A percentile compares a stretch with the other conserved stretches of the same genome.
These are phyloP conservation scores for Pseudachorutes palmiensis DNA, from an alignment of 1,140 invertebrate species.

Conservation along the genomic window DNA sequence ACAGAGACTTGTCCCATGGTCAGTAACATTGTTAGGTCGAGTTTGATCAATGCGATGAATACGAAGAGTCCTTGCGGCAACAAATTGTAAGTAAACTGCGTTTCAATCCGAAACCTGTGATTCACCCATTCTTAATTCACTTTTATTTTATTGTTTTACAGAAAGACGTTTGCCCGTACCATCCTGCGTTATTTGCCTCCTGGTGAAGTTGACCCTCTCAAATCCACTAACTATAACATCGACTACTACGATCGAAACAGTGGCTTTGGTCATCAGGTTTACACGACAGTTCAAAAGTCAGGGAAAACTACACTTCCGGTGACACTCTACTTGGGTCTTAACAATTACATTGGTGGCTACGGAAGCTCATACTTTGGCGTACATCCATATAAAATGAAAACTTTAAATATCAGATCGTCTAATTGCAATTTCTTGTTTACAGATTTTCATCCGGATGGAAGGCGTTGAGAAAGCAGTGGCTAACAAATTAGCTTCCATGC, in stretches of 20 bases:
- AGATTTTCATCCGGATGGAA: conserved; percentile 33
- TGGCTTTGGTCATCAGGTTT: conserved; percentile 14
- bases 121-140: conserved; percentile 4
- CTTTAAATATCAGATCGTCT: not conserved
- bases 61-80: conserved; percentile 27
- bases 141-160: conserved; percentile 17
- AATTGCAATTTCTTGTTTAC: conserved; percentile 1
- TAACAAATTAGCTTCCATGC: conserved; percentile 10
- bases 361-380: conserved; percentile 24
- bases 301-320: conserved; percentile 25
- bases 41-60: conserved; percentile 19
- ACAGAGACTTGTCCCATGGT: conserved; percentile 34
- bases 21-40: conserved; percentile 19
- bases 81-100: conserved; percentile 14
- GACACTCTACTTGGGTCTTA: conserved; percentile 27
- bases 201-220: conserved; percentile 26
- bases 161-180: conserved; percentile 24
- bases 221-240: conserved; percentile 24
- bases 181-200: conserved; percentile 35
- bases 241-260: conserved; percentile 28
- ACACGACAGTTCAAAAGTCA: conserved; percentile 25
- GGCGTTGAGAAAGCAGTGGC: conserved; percentile 29
- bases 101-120: not conserved
- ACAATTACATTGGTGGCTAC: conserved; percentile 28
- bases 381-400: not conserved